phyloP scores from a whole-genome alignment of 2,888 invertebrate species.

The Diaperis boleti region DNA sequence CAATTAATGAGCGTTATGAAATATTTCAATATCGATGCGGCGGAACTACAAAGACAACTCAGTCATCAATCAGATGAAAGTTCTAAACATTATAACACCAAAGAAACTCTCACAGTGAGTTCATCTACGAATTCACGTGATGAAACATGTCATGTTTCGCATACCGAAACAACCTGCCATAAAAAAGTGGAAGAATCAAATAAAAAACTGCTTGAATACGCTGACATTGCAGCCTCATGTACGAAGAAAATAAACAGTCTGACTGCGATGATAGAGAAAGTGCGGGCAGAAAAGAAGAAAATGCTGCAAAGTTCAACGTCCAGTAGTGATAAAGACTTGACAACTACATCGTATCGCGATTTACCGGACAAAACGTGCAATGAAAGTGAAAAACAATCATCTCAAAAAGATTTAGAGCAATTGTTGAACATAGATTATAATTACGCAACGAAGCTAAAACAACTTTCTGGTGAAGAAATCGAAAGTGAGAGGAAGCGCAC shows the following conservation, averaged over 20 bases:
- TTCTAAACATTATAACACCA: slow-evolving; percentile 38
- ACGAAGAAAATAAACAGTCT: slow-evolving; percentile 71
- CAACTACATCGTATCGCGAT: slow-evolving; percentile 54
- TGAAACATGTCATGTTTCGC: slow-evolving; percentile 1
- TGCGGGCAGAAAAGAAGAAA: slow-evolving; percentile 70
- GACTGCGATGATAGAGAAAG: slow-evolving; percentile 70
- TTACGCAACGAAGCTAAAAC: slow-evolving; percentile 55
- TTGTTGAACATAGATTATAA: slow-evolving; percentile 59
- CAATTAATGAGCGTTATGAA: slow-evolving; percentile 47
- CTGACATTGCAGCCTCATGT: slow-evolving; percentile 69
- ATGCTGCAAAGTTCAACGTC: slow-evolving; percentile 55
- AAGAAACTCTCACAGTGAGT: slow-evolving; percentile 30
- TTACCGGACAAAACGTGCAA: slow-evolving; percentile 45
- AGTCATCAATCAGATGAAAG: slow-evolving; percentile 47
- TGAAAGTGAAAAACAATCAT: neutral
- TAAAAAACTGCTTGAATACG: slow-evolving; percentile 59
- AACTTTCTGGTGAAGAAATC: slow-evolving; percentile 39
- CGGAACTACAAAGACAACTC: slow-evolving; percentile 49
- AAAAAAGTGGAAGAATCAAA: slow-evolving; percentile 1
- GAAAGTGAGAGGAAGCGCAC: slow-evolving; percentile 15
- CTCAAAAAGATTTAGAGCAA: slow-evolving; percentile 18
- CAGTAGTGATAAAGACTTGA: slow-evolving; percentile 22
- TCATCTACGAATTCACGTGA: slow-evolving; percentile 17
- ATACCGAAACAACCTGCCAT: neutral
- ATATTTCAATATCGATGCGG: slow-evolving; percentile 53